These are phyloP conservation scores for Trichosurus vulpecula DNA, from an alignment of 2,797 vertebrate species.

Conservation along the genomic window DNA sequence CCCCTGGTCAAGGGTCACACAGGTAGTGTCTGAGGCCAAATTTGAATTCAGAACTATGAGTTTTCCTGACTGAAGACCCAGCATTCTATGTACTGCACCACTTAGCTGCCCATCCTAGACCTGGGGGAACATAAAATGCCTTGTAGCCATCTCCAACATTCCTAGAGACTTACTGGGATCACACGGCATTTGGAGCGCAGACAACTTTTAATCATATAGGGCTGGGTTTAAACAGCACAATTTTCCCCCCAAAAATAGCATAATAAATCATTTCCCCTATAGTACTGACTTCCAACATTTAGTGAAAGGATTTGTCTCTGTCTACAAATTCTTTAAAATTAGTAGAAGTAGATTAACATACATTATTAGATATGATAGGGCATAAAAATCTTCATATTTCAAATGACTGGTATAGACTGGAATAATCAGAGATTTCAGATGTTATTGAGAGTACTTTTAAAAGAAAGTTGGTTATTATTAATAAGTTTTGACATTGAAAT, in stretches of 20 bases:
- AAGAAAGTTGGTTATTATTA: not conserved
- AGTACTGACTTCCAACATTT: not conserved
- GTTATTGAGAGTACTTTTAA: not conserved
- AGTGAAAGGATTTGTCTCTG: not conserved
- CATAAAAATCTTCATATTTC: not conserved
- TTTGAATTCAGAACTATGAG: too few relatives aligned
- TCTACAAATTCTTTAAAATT: not conserved
- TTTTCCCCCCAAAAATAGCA: not conserved
- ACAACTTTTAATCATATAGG: not conserved
- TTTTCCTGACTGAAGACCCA: too few relatives aligned
- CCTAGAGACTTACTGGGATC: not conserved
- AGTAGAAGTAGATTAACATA: not conserved
- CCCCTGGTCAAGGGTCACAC: too few relatives aligned
- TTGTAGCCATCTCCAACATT: not conserved
- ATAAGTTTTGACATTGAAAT: not conserved
- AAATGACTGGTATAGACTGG: not conserved
- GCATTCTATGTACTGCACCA: too few relatives aligned
- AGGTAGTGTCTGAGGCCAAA: too few relatives aligned
- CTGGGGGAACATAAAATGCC: not conserved
- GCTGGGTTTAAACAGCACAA: not conserved
- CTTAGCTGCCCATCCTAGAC: not conserved
- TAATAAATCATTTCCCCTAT: not conserved
- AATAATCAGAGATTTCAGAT: not conserved
- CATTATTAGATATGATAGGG: not conserved
- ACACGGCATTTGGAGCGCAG: not conserved